phyloP scores from a whole-genome alignment of 2,888 invertebrate species.

The Dicycla oo region DNA sequence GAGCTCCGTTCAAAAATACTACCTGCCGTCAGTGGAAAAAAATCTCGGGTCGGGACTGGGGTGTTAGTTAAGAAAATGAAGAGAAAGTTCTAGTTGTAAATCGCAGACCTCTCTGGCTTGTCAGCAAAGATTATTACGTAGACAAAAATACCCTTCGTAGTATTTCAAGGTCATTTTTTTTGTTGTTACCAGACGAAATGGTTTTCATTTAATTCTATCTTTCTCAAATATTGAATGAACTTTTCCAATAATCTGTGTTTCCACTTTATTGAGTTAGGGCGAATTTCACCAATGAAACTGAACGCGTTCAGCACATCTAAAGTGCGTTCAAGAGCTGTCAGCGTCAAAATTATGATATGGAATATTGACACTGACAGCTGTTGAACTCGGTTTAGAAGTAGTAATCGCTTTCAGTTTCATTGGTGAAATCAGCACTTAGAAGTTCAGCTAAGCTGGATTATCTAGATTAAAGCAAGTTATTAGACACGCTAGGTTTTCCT shows the following conservation, averaged over 20 bases:
- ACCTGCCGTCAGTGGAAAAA: constrained; percentile 47
- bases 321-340: no score
- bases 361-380: no score
- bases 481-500: constrained; percentile 6
- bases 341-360: no score
- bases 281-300: no score
- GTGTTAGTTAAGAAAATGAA: constrained; percentile 50
- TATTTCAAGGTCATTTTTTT: constrained; percentile 29
- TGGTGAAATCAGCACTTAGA: no score
- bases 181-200: constrained; percentile 10
- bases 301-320: no score
- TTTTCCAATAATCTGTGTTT: constrained; percentile 44
- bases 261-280: constrained; percentile 28
- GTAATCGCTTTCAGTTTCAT: no score
- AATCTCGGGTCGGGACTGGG: constrained; percentile 23
- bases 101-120: constrained; percentile 42
- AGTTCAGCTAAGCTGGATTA: constrained; percentile 22
- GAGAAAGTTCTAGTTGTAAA: constrained; percentile 57
- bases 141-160: constrained; percentile 31
- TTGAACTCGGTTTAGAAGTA: no score
- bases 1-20: constrained; percentile 55
- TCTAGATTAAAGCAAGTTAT: constrained; percentile 15
- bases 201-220: constrained; percentile 42
- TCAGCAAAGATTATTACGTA: constrained; percentile 46
- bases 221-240: constrained; percentile 31